A percentile compares a stretch with the other conserved stretches of the same genome.
Evolutionary conservation across 1,140 invertebrate genomes (phyloP).

Genomic region (Lordiphosa mommai): DNA sequence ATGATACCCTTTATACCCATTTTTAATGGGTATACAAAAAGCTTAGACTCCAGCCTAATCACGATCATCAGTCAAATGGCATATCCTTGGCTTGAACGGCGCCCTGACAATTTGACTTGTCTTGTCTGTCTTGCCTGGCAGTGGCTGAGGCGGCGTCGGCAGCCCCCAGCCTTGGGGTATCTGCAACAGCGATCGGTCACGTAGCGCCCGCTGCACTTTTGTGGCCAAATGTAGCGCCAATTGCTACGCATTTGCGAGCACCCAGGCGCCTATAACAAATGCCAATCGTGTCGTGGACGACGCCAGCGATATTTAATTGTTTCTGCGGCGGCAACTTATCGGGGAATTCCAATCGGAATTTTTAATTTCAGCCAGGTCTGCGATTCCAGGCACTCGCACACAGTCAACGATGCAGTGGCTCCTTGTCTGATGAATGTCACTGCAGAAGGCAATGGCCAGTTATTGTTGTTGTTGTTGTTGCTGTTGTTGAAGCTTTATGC

Average conservation of each 20-base stretch:
- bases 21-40: background rate
- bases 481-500: conserved; percentile 42
- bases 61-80: conserved; percentile 77
- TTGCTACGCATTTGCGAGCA: conserved; percentile 76
- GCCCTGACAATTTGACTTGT: conserved; percentile 63
- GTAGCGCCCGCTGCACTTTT: conserved; percentile 58
- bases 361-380: conserved; percentile 69
- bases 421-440: conserved; percentile 60
- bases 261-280: conserved; percentile 76
- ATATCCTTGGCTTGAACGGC: conserved; percentile 51
- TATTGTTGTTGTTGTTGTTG: background rate
- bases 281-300: conserved; percentile 74
- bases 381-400: conserved; percentile 4
- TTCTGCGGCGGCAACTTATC: conserved; percentile 70
- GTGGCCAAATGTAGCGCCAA: conserved; percentile 75
- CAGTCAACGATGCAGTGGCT: background rate
- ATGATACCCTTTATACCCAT: too few species aligned
- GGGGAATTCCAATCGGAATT: conserved; percentile 77
- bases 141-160: background rate
- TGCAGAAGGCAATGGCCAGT: conserved; percentile 27
- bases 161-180: conserved; percentile 38
- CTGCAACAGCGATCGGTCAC: conserved; percentile 68
- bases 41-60: conserved; percentile 44
- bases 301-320: conserved; percentile 78
- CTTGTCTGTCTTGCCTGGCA: conserved; percentile 20